Conservation (phyloP, 2,888 invertebrate species). For the Cosmopolites sordidus region DNA sequence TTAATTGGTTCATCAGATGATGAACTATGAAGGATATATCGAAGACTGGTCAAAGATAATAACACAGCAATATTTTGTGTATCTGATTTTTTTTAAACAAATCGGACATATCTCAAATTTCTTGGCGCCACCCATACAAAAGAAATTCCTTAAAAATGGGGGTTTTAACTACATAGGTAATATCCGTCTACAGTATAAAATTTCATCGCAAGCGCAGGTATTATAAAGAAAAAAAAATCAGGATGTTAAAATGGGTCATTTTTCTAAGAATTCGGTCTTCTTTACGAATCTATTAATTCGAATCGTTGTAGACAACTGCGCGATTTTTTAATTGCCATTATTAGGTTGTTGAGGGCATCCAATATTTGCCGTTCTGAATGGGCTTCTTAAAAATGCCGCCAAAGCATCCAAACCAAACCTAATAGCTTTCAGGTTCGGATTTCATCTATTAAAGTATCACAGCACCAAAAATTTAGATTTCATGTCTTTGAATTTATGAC, state of each 20-base stretch:
- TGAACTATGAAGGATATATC: too few relatives aligned
- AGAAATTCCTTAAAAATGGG: constrained; percentile 1
- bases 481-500: constrained; percentile 16
- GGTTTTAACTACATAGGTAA: neutral
- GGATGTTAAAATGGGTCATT: constrained; percentile 15
- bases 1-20: too few relatives aligned
- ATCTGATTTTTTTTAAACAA: too few relatives aligned
- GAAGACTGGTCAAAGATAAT: too few relatives aligned
- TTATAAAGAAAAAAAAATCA: constrained; percentile 9
- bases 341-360: constrained; percentile 8
- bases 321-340: constrained; percentile 17
- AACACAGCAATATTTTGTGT: too few relatives aligned
- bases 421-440: constrained; percentile 12
- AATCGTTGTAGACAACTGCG: constrained; percentile 15
- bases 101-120: too few relatives aligned
- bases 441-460: constrained; percentile 7
- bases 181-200: constrained; percentile 12
- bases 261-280: constrained; percentile 8
- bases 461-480: constrained; percentile 1
- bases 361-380: too few relatives aligned
- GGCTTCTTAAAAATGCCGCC: neutral
- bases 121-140: constrained; percentile 14
- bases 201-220: constrained; percentile 13
- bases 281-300: constrained; percentile 19
- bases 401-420: constrained; percentile 2